Base-by-base conservation (phyloP, 2,797 vertebrate species). In the Oceanodroma leucorhoa region DNA sequence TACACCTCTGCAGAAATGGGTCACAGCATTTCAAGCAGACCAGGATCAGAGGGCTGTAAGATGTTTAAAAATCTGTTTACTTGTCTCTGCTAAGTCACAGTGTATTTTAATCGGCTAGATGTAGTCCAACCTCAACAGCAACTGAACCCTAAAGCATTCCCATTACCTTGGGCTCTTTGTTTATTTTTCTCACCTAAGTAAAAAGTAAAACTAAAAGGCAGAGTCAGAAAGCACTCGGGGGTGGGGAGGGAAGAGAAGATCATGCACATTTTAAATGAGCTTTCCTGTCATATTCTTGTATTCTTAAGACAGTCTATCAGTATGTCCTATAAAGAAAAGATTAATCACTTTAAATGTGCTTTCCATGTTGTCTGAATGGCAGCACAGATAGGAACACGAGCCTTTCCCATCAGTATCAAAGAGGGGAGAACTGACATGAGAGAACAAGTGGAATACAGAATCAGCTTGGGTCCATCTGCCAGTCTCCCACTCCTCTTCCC, bases 221-320 rank as follows among this genome's bases (percentile, higher is more conserved):
- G 55, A 43, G 23, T 22, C 45, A 38, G 70, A 84, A 89, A 73
- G 66, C 21, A 70, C 34, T 21, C 0, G 0, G 40, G 0, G 29
- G 27, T 15, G 6, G 26, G 1, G 2, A 30, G 10, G 14, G 38
- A 36, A 13, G 13, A 21, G 53, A 21, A 8, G 20, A 36, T 21
- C 4, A 12, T 7, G 5, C 24, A 61, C 15, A 30, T 40, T 82
- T 77, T 27, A 65, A 65, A 65, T 23, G 27, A 85, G 30, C 11
- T 75, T 72, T 88, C 79, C 43, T 60, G 45, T 43, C 82, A 45
- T 0, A 20, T 15, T 36, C 27, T 14, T 22, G 0, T 5, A 16
- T 69, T 72, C 24, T 80, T 76, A 83, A 73, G 29, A 55, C n/a
- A 46, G 17, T 50, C n/a, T 55, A 15, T 22, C 17, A 46, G 19